These are phyloP conservation scores for Heliconius charithonia DNA, from an alignment of 2,888 invertebrate genomes.

Conservation along the genomic window DNA sequence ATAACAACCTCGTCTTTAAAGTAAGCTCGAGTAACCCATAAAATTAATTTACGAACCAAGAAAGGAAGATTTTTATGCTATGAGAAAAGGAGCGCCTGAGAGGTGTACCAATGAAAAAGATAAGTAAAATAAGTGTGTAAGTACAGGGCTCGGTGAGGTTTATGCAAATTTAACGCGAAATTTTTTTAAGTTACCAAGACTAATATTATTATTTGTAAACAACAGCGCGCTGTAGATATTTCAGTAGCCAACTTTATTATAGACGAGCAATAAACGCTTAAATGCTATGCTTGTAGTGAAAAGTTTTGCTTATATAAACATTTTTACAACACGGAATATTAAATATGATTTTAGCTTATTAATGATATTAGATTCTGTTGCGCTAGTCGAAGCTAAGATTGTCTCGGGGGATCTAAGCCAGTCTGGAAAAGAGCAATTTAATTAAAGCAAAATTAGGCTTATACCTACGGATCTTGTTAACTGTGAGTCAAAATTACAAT, in stretches of 20 bases:
- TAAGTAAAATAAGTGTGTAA: constrained; percentile 69
- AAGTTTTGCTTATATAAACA: constrained; percentile 39
- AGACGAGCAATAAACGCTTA: constrained; percentile 56
- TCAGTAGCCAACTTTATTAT: constrained; percentile 50
- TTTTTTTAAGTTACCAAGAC: constrained; percentile 74
- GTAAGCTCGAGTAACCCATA: constrained; percentile 44
- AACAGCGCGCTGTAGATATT: constrained; percentile 66
- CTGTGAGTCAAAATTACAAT: constrained; percentile 28
- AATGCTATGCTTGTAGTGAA: constrained; percentile 46
- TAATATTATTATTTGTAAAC: constrained; percentile 77
- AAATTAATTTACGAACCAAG: constrained; percentile 47
- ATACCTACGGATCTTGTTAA: constrained; percentile 27
- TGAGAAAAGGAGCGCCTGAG: constrained; percentile 65
- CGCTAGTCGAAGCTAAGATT: constrained; percentile 40
- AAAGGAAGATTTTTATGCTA: constrained; percentile 59
- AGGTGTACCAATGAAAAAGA: constrained; percentile 68
- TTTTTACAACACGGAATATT: constrained; percentile 22
- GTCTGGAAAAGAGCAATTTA: constrained; percentile 47
- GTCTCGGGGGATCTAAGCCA: constrained; percentile 42
- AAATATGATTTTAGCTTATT: constrained; percentile 26
- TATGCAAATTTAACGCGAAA: constrained; percentile 77
- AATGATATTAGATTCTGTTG: constrained; percentile 37
- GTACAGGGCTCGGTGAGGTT: constrained; percentile 69
- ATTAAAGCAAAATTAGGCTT: constrained; percentile 47
- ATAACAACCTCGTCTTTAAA: constrained; percentile 40